phyloP scores from a whole-genome alignment of 2,797 vertebrate species.

The Pteropus rufus region DNA sequence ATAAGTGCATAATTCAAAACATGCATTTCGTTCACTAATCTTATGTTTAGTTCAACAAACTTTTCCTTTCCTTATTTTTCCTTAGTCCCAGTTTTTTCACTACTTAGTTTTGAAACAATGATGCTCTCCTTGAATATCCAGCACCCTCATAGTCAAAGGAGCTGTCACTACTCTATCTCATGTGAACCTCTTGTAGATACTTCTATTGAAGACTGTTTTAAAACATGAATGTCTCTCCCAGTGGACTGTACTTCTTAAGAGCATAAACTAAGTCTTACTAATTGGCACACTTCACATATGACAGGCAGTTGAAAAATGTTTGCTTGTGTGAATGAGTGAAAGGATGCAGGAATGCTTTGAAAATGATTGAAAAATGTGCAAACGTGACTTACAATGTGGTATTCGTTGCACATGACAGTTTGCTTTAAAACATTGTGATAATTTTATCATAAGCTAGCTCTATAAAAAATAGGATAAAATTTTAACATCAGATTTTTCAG shows the following conservation, averaged over 20 bases:
- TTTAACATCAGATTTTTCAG: slow-evolving; percentile 42
- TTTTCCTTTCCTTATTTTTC: background rate
- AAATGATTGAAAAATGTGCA: slow-evolving; percentile 34
- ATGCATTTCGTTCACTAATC: background rate
- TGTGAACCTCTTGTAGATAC: background rate
- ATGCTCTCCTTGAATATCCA: background rate
- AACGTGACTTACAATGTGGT: background rate
- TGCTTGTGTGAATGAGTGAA: background rate
- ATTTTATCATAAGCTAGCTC: slow-evolving; percentile 42
- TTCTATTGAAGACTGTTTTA: background rate
- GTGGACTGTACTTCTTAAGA: background rate
- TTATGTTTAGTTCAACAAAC: background rate
- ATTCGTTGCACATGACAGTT: slow-evolving; percentile 46
- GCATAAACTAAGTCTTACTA: background rate
- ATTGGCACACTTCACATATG: background rate
- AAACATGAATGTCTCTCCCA: background rate
- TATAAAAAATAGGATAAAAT: slow-evolving; percentile 46
- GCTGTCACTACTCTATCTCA: no score
- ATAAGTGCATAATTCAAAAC: background rate
- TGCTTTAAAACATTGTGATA: slow-evolving; percentile 65
- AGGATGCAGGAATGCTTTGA: background rate
- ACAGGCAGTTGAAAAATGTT: slow-evolving; percentile 1
- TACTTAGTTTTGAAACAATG: background rate
- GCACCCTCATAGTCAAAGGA: background rate
- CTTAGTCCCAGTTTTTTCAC: background rate